phyloP scores from a whole-genome alignment of 2,797 vertebrate genomes.

The Halcyon leucocephala region DNA sequence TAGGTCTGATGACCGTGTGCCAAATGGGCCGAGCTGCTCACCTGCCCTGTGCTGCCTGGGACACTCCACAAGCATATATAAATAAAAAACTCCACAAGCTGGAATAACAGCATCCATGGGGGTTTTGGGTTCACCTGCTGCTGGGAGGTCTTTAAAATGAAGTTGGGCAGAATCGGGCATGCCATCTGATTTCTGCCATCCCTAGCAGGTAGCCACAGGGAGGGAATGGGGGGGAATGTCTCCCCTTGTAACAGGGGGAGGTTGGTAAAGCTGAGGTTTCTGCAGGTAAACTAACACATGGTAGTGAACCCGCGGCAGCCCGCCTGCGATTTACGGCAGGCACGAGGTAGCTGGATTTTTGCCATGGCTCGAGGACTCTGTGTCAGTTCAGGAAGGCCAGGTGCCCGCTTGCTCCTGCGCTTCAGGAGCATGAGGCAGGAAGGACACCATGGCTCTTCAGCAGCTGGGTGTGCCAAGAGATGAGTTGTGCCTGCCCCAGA shows the following conservation, averaged over 20 bases:
- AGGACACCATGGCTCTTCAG: not conserved
- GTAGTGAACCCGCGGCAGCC: too few relatives aligned
- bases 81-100: not conserved
- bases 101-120: accelerated
- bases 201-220: not conserved
- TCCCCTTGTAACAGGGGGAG: not conserved
- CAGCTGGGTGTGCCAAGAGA: not conserved
- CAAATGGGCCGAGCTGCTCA: not conserved
- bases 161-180: not conserved
- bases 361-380: not conserved
- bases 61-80: not conserved
- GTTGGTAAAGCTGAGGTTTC: not conserved
- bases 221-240: not conserved
- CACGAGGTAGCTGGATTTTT: not conserved
- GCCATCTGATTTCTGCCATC: not conserved
- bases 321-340: not conserved
- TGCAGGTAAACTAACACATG: not conserved
- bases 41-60: not conserved
- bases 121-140: not conserved
- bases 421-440: not conserved
- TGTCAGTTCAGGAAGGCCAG: not conserved
- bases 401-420: not conserved
- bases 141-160: not conserved
- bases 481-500: not conserved
- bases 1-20: not conserved